Percentiles rank a stretch among this genome's conserved stretches.
These are phyloP conservation scores for Heliopora coerulea DNA, from an alignment of 92 coral and sea anemone genomes.

Conservation along the genomic window DNA sequence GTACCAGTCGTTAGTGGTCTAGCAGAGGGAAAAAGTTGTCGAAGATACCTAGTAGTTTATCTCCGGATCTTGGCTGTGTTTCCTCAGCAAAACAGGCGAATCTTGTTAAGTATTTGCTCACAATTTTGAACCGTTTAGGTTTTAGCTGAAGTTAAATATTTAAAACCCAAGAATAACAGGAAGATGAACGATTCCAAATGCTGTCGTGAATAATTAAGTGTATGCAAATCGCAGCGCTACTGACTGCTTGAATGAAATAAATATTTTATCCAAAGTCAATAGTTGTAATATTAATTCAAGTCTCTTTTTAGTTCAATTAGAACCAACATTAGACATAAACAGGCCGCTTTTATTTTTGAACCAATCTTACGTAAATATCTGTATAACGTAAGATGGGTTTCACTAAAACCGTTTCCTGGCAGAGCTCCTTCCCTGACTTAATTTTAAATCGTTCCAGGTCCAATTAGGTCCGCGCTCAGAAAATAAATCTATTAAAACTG, in stretches of 20 bases:
- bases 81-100: too few species aligned
- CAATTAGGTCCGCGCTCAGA: neutral
- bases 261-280: slow-evolving; percentile 41
- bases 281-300: slow-evolving; percentile 43
- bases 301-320: slow-evolving; percentile 41
- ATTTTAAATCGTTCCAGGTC: slow-evolving; percentile 14
- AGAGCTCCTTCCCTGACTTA: neutral
- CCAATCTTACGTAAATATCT: neutral
- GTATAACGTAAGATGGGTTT: neutral
- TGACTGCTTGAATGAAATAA: slow-evolving; percentile 35
- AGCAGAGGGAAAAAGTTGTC: neutral
- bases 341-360: neutral
- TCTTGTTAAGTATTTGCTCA: neutral
- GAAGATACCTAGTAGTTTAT: neutral
- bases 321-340: neutral
- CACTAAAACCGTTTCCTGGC: neutral
- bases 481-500: too few species aligned
- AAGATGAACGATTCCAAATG: slow-evolving; percentile 4
- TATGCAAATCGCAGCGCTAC: slow-evolving; percentile 31
- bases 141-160: slow-evolving; percentile 10
- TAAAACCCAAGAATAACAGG: slow-evolving; percentile 21
- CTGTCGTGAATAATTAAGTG: slow-evolving; percentile 24
- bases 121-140: neutral
- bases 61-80: neutral
- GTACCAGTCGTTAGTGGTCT: neutral